These are phyloP conservation scores for Andrena chrysosceles DNA, from an alignment of 2,888 invertebrate genomes.

Conservation along the genomic window DNA sequence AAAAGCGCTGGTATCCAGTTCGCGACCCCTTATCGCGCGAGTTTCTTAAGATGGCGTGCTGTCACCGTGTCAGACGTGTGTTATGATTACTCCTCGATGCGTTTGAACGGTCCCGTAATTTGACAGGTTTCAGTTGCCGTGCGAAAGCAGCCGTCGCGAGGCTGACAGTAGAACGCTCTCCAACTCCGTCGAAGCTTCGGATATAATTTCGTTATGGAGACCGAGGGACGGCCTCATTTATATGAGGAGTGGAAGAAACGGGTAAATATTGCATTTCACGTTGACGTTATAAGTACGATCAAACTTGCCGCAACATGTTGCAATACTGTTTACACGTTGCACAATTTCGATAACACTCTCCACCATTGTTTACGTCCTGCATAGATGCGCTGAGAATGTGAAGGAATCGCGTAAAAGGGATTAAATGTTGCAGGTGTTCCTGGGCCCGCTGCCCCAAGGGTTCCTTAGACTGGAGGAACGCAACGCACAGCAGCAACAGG, in stretches of 20 bases:
- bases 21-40: conserved; percentile 2
- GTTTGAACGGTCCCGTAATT: conserved; percentile 39
- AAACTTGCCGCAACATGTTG: neutral
- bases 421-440: conserved; percentile 87
- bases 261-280: conserved; percentile 62
- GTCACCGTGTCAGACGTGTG: conserved; percentile 26
- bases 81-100: conserved; percentile 39
- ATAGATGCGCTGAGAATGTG: neutral
- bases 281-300: neutral
- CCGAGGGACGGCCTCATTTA: conserved; percentile 73
- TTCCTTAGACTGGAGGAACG: conserved; percentile 88
- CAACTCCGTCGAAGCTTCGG: neutral
- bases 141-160: neutral
- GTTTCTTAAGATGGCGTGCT: conserved; percentile 45
- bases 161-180: neutral
- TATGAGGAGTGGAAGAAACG: conserved; percentile 80
- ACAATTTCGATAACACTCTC: neutral
- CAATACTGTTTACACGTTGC: neutral
- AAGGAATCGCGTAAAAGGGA: conserved; percentile 44
- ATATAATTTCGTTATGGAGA: conserved; percentile 69
- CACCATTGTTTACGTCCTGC: neutral
- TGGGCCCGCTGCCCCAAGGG: conserved; percentile 92
- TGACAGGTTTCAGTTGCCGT: conserved; percentile 59
- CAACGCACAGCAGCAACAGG: conserved; percentile 89
- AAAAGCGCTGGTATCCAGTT: conserved; percentile 20